Conservation (phyloP, 2,113 vertebrate genomes). For the Ariopsis seemanni region DNA sequence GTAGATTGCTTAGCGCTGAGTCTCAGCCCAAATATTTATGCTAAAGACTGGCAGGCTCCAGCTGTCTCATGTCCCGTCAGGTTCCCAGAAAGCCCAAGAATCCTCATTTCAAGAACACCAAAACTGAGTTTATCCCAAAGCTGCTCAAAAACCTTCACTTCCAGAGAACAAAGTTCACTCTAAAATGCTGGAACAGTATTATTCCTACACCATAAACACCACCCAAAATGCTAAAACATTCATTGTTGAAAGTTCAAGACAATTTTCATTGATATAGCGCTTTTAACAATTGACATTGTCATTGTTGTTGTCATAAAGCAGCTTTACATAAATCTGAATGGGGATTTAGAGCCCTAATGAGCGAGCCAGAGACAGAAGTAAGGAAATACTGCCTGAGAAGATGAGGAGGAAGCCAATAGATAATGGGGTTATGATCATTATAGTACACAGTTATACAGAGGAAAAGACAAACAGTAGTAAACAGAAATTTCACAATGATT, state of each 20-base stretch:
- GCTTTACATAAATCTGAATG: neutral
- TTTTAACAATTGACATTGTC: neutral
- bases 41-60: slow-evolving; percentile 48
- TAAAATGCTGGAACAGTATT: neutral
- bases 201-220: neutral
- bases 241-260: neutral
- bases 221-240: neutral
- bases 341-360: neutral
- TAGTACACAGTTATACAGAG: neutral
- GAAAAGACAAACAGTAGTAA: neutral
- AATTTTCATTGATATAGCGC: neutral
- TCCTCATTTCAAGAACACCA: neutral
- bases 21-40: slow-evolving; percentile 73
- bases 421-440: neutral
- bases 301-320: neutral
- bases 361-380: neutral
- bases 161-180: neutral
- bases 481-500: neutral
- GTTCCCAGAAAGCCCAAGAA: slow-evolving; percentile 14
- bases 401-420: neutral
- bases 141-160: neutral
- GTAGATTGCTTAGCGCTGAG: slow-evolving; percentile 60
- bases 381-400: neutral
- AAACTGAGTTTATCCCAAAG: neutral
- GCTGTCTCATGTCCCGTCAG: slow-evolving; percentile 56